phyloP scores from a whole-genome alignment of 2,113 vertebrate genomes.

The Lepus timidus region DNA sequence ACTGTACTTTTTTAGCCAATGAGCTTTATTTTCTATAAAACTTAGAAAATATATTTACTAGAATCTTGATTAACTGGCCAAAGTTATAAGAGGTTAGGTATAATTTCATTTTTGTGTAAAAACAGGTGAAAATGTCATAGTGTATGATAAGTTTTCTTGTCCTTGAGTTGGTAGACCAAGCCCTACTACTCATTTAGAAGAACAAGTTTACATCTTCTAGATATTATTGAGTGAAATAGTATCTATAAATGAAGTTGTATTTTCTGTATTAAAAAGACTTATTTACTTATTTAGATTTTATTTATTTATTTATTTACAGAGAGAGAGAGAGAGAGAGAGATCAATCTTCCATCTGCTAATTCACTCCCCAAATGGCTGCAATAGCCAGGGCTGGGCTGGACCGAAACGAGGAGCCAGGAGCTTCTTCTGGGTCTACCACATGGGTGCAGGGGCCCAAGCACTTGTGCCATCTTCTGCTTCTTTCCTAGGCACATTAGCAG shows the following conservation, averaged over 20 bases:
- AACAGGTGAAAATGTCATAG: constrained; percentile 32
- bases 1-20: constrained; percentile 42
- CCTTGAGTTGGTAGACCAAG: constrained; percentile 40
- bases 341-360: too few relatives aligned
- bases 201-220: constrained; percentile 43
- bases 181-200: constrained; percentile 51
- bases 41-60: constrained; percentile 57
- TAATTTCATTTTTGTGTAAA: constrained; percentile 32
- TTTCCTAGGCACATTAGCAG: too few relatives aligned
- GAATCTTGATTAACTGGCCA: constrained; percentile 52
- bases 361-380: too few relatives aligned
- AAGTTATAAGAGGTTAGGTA: constrained; percentile 61
- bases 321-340: too few relatives aligned
- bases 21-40: constrained; percentile 59
- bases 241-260: neutral
- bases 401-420: too few relatives aligned
- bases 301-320: too few relatives aligned
- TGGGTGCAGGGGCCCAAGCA: too few relatives aligned
- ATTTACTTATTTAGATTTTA: too few relatives aligned
- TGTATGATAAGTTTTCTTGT: constrained; percentile 31
- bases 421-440: too few relatives aligned
- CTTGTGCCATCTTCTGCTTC: too few relatives aligned
- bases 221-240: constrained; percentile 58
- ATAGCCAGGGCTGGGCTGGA: too few relatives aligned
- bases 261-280: too few relatives aligned